Evolutionary conservation across 2,113 vertebrate genomes (phyloP), one percentile per base, ranked within the genome.

Genomic region (Varanus komodoensis): DNA sequence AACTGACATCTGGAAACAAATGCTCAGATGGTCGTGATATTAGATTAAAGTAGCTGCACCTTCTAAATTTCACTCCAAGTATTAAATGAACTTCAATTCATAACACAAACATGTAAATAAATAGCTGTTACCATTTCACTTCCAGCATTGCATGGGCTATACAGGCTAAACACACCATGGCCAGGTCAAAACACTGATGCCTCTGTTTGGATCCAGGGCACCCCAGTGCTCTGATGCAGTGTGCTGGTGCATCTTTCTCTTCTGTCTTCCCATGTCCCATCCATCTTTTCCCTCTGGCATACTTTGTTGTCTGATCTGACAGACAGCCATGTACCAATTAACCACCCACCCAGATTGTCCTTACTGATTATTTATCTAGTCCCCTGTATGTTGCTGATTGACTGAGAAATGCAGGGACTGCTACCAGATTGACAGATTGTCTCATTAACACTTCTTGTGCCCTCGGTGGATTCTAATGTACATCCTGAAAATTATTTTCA

Each of bases 381-480:
- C 54, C 25, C n/a, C 25, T 52, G 61, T 54, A 68, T 23, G 61
- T 29, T 38, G 75, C 61, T 85, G 74, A 85, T 71, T 71, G 82
- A 79, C 48, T 48, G n/a, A 79, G 86, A 87, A 87, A 87, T 38
- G 86, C 32, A 68, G 61, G 61, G 86, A 87, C 29, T 80, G 50
- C 86, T 80, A 79, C 17, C 86, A 87, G 75, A 87, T 50, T 89
- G 82, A 89, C 82, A 84, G 73, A 84, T 29, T 52, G 73, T 84
- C 23, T 89, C 74, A 89, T 85, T 89, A 80, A 85, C 82, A 34
- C 61, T 85, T 34, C 50, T 85, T 79, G 8, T 85, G 64, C 48
- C 83, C 82, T 84, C 32, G 54, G n/a, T 80, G n/a, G 61, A 69
- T 85, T 68, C 74, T 48, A 80, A 17, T 17, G 82, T 52, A 52